phyloP scores from a whole-genome alignment of 2,888 invertebrate genomes.

The Polylopha cassiicola region DNA sequence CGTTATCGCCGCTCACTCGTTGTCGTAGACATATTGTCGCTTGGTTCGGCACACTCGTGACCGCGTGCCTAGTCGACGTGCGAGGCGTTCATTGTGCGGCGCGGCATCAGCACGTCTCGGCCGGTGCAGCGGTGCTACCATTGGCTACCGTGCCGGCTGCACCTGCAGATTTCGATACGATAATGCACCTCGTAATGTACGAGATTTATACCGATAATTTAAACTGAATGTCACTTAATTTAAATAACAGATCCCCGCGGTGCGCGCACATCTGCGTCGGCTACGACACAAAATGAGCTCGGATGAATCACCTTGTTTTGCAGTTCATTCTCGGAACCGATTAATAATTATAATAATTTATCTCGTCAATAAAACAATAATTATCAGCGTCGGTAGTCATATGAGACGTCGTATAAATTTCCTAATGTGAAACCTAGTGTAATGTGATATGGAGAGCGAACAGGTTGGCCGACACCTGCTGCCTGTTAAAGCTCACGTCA shows the following conservation, averaged over 20 bases:
- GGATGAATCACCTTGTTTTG: slow-evolving; percentile 74
- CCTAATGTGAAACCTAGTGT: slow-evolving; percentile 75
- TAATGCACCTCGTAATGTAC: slow-evolving; percentile 57
- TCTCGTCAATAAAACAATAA: slow-evolving; percentile 71
- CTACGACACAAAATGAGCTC: slow-evolving; percentile 44
- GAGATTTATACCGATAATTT: slow-evolving; percentile 64
- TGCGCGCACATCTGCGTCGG: slow-evolving; percentile 49
- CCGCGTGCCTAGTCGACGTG: too few species aligned
- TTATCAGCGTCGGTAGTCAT: slow-evolving; percentile 68
- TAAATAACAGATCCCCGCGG: slow-evolving; percentile 63
- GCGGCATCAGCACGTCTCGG: not conserved
- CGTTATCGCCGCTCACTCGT: too few species aligned
- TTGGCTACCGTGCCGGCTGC: slow-evolving; percentile 37
- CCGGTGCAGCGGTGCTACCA: slow-evolving; percentile 1
- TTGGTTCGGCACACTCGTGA: too few species aligned
- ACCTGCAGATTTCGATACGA: slow-evolving; percentile 49
- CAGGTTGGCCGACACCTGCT: slow-evolving; percentile 67
- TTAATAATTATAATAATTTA: slow-evolving; percentile 72
- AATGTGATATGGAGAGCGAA: slow-evolving; percentile 60
- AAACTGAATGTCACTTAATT: slow-evolving; percentile 72
- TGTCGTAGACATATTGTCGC: too few species aligned
- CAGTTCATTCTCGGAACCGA: slow-evolving; percentile 66
- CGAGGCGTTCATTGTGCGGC: too few species aligned
- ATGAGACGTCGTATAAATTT: slow-evolving; percentile 73
- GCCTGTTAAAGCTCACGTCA: slow-evolving; percentile 51